A percentile compares a stretch with the other conserved stretches of the same genome.
These are phyloP conservation scores for Balaenoptera acutorostrata DNA, from an alignment of 2,113 vertebrate species.

Conservation along the genomic window DNA sequence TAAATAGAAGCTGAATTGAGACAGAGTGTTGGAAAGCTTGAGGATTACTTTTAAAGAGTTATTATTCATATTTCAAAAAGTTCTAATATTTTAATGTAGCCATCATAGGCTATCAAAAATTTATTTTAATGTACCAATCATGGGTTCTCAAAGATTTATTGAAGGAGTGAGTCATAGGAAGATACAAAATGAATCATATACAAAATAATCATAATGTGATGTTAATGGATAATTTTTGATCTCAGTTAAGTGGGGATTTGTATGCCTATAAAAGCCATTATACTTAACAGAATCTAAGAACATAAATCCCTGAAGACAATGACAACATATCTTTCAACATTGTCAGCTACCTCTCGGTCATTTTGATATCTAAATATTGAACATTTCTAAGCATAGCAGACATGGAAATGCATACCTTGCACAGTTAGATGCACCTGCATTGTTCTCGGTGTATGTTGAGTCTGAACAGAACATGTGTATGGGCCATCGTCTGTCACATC, in stretches of 20 bases:
- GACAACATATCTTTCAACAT: neutral
- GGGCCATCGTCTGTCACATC: constrained; percentile 95
- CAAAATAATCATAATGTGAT: neutral
- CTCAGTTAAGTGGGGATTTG: neutral
- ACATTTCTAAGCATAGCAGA: neutral
- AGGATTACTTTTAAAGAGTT: neutral
- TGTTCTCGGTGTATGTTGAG: constrained; percentile 91
- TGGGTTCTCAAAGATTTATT: constrained; percentile 21
- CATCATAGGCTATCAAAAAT: neutral
- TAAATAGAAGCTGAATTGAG: neutral
- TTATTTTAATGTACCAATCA: constrained; percentile 29
- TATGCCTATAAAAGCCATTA: neutral
- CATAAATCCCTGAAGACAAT: neutral
- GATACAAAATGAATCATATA: neutral
- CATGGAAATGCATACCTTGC: constrained; percentile 86
- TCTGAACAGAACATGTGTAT: constrained; percentile 98
- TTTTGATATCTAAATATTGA: neutral
- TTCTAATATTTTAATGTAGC: neutral
- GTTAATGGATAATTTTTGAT: neutral
- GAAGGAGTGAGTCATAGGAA: neutral
- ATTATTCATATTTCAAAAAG: neutral
- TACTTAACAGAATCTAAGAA: neutral
- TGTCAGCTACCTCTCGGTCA: neutral
- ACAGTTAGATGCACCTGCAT: constrained; percentile 96
- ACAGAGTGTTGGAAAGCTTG: neutral